Evolutionary conservation across 2,888 invertebrate genomes (phyloP).

Genomic region (Isoperla grammatica): DNA sequence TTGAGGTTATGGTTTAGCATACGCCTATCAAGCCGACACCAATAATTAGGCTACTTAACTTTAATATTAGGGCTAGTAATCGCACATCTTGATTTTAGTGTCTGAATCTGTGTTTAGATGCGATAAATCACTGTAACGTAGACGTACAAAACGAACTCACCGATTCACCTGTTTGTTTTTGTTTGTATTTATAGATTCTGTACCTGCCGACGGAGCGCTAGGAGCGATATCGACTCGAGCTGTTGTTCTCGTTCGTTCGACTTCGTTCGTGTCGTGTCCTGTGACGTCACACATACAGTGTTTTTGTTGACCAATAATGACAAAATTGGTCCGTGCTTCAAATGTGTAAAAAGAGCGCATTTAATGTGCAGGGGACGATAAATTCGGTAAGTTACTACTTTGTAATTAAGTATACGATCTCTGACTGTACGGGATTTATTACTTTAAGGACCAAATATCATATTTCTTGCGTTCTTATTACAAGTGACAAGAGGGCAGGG

Average conservation of each 20-base stretch:
- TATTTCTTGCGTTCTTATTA: background rate
- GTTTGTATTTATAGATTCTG: too few species aligned
- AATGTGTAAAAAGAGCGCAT: slow-evolving; percentile 23
- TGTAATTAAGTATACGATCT: background rate
- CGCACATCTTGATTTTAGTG: too few species aligned
- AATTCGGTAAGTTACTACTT: slow-evolving; percentile 17
- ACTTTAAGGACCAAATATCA: background rate
- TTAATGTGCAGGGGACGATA: slow-evolving; percentile 10
- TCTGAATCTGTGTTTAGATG: too few species aligned
- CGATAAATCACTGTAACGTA: too few species aligned
- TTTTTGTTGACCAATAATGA: slow-evolving; percentile 26
- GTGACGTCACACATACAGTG: slow-evolving; percentile 23
- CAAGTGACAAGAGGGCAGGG: background rate
- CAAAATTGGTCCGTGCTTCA: slow-evolving; percentile 21
- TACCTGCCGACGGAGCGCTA: too few species aligned
- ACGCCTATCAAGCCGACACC: too few species aligned
- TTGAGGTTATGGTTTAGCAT: background rate
- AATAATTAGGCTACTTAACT: too few species aligned
- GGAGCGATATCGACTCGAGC: too few species aligned
- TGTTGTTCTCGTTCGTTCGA: too few species aligned
- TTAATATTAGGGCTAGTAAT: too few species aligned
- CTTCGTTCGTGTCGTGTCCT: background rate
- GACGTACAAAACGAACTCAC: too few species aligned
- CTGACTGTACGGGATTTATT: background rate
- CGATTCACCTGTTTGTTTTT: too few species aligned